Base-by-base conservation (phyloP, 2,113 vertebrate genomes). In the Silurus meridionalis region DNA sequence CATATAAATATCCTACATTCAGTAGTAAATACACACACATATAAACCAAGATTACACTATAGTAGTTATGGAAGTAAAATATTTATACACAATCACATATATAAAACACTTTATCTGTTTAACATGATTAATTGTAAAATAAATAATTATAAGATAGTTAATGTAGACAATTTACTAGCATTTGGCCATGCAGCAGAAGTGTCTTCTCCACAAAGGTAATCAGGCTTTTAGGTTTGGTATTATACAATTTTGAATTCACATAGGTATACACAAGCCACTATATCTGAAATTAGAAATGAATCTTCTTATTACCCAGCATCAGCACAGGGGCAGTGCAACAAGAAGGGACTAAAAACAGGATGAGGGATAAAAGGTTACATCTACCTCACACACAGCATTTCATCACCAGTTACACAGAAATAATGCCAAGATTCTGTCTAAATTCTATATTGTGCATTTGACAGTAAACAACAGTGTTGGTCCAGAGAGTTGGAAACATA, bases 261-360 rank as follows among this genome's bases (percentile, higher is more conserved):
- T 72, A 72, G 48, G 48, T 48, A 21, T 10, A 50, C 8, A 55
- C 2, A 53, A 23, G 1, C 23, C 19, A 74, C 48, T 74, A 52
- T 0, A 28, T 61, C 6, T 61, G 46, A 77, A 53, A 84, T 61
- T 75, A 64, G 48, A 52, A 52, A 17, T 60, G 8, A 37, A 37
- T 37, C 23, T 1, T 72, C 48, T 60, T 25, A 71, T 48, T 11
- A 14, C 58, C 71, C 63, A 67, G 63, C 5, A 53, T 84, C 37
- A 61, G 23, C 28, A 61, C 21, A 50, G 46, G 77, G 10, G 57
- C 46, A 66, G 11, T 15, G 21, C 69, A 21, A 61, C 23, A 77
- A 89, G 91, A 90, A 83, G 55, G 19, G 48, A 87, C 81, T 53
- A 80, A 83, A 83, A 88, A 85, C 88, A 90, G 78, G 80, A 14